Base-by-base conservation (phyloP, 1,140 invertebrate genomes). In the Drosophila sproati region DNA sequence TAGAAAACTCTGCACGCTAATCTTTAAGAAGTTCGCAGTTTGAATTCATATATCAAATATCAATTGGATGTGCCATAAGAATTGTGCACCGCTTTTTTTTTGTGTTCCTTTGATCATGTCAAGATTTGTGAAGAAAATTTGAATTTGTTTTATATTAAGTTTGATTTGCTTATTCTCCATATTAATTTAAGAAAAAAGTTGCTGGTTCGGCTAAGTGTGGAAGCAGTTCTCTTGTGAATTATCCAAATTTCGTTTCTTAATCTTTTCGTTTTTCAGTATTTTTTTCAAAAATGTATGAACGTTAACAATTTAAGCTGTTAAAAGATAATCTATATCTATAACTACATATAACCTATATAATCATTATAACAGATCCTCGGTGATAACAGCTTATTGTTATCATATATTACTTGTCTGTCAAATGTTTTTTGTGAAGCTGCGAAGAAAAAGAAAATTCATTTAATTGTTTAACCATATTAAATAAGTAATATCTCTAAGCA, bases 151-250 rank as follows among this genome's bases (percentile, higher is more conserved):
- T 62, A 31, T 52, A 37, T 51, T 5, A 12, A 41, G 10, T 28
- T 66, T 31, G 3, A 32, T 28, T 54, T 6, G 8, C 45, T 12
- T 55, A 28, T 55, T 52, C 47, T 52, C 12, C 6, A 47, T 43
- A 7, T 64, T 54, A 64, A 35, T 50, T 52, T 32, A 55, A 56
- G 52, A 48, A 47, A 20, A 51, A 68, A 59, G 64, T 68, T 59
- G 63, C 41, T 39, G 10, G 63, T 29, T 32, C 52, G 12, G 20
- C 52, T 28, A n/a, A 28, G 12, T 55, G 20, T 20, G 20, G 4
- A 7, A 59, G 41, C 28, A 31, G 3, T 34, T 60, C 5, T 31
- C 7, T 28, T 4, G 39, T 45, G 2, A 59, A 32, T 8, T 10
- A 60, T 2, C 20, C 20, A 20, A 20, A 20, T 20, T 20, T 20